Base-by-base conservation (phyloP, 2,888 invertebrate genomes). In the Mesoligia furuncula region DNA sequence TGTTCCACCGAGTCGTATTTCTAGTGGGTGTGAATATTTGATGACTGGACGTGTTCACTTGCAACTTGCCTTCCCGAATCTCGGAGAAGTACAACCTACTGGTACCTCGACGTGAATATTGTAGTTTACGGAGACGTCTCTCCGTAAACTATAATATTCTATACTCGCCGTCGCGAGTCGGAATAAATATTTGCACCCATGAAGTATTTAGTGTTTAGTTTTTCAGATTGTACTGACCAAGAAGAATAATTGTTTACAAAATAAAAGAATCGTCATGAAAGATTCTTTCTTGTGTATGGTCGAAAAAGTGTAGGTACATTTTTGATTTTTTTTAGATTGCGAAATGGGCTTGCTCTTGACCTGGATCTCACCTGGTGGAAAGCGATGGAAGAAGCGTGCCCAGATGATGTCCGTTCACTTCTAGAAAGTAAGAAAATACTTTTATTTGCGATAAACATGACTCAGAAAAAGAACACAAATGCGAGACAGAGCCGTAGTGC, bases 11-110 rank as follows among this genome's bases (percentile, higher is more conserved):
- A 64, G 67, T 77, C 81, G 59, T 73, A 77, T 75, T 77, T 76
- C 48, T 70, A 70, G 54, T 61, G 70, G 45, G n/a, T 67, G 75
- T 66, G 67, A 85, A 85, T 85, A 85, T 85, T 85, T 77, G 79
- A 74, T 75, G 75, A 70, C 48, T 27, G 13, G 45, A 74, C 59
- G 65, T 81, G 61, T 75, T 73, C 65, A 36, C 76, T 75, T 66
- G 73, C 64, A 66, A 45, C 42, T 73, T 77, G 72, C 15, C 39
- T 75, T 75, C 31, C 39, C 17, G 39, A n/a, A 27, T 51, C 51
- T 76, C 17, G 3, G 2, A 77, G n/a, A 77, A 77, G 54, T 54
- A 13, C 24, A 0, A 27, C 42, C 9, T 17, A 7, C 36, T 31
- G 20, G 5, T 36, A 36, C 17, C 27, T 68, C 57, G n/a, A n/a